Percentiles rank a stretch among this genome's conserved stretches.
Evolutionary conservation across 37 sponge, comb jelly and placozoan genomes (phyloP).

Genomic region (Eunapius fragilis): DNA sequence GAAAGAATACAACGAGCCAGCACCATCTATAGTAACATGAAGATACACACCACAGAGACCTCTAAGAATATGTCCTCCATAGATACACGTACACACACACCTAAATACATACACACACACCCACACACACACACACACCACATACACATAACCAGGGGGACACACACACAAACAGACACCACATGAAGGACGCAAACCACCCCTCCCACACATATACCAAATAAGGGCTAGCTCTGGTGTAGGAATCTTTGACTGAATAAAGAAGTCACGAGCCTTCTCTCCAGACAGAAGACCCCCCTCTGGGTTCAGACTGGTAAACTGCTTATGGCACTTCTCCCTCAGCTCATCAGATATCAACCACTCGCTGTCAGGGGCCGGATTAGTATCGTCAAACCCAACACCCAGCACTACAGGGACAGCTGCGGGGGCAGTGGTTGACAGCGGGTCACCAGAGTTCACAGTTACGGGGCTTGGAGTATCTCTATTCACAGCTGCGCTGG

Average conservation of each 20-base stretch:
- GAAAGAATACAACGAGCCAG: too few relatives aligned
- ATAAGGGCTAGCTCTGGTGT: constrained; percentile 77
- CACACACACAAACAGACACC: too few relatives aligned
- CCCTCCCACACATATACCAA: too few relatives aligned
- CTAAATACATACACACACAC: too few relatives aligned
- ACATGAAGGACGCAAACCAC: too few relatives aligned
- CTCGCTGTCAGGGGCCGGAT: constrained; percentile 18
- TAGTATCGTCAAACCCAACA: not conserved
- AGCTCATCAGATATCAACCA: constrained; percentile 76
- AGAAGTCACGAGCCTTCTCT: constrained; percentile 86
- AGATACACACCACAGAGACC: too few relatives aligned
- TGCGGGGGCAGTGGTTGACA: not conserved
- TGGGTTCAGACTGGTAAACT: constrained; percentile 59
- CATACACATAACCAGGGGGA: too few relatives aligned
- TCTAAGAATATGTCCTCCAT: too few relatives aligned
- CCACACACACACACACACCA: not conserved
- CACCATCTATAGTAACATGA: too few relatives aligned
- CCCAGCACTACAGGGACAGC: not conserved
- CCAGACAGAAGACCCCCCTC: constrained; percentile 59
- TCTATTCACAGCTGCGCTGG: not conserved
- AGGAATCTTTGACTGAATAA: constrained; percentile 76
- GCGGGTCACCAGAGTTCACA: not conserved
- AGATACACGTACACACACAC: too few relatives aligned
- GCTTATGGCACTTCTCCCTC: constrained; percentile 43
- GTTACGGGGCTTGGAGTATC: not conserved